Percentiles rank a stretch among this genome's conserved stretches.
Evolutionary conservation across 2,797 vertebrate species (phyloP).

Genomic region (Hoplostethus mediterraneus): DNA sequence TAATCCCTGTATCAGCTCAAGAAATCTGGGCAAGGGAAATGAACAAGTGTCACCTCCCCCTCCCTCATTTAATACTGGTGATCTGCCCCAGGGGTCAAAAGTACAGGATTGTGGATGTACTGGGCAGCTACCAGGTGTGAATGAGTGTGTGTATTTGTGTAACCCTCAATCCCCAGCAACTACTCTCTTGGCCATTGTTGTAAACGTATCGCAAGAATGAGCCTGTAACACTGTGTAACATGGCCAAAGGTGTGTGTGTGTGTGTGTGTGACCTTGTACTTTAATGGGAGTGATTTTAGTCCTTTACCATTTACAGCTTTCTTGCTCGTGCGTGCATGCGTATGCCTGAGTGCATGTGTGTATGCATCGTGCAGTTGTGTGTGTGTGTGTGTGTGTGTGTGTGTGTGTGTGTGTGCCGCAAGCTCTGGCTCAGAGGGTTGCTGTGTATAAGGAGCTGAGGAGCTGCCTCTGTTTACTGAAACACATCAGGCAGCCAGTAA

Average conservation of each 20-base stretch:
- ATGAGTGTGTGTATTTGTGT: background rate
- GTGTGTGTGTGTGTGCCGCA: background rate
- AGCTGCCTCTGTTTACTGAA: constrained; percentile 44
- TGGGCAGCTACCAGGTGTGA: background rate
- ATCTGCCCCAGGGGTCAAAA: no score
- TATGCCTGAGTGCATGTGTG: background rate
- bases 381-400: background rate
- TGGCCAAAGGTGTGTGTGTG: constrained; percentile 5
- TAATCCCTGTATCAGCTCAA: background rate
- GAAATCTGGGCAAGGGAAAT: background rate
- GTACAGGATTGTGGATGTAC: no score
- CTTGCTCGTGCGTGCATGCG: background rate
- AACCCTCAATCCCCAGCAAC: background rate
- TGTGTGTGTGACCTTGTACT: constrained; percentile 37
- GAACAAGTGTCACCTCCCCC: background rate
- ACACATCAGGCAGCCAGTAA: constrained; percentile 45
- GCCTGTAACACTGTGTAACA: constrained; percentile 6
- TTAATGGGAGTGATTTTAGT: constrained; percentile 27
- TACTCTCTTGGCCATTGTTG: constrained; percentile 5
- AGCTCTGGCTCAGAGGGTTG: constrained; percentile 34
- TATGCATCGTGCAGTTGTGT: background rate
- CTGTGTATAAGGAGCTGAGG: constrained; percentile 15
- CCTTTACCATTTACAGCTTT: constrained; percentile 21
- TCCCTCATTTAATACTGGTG: background rate
- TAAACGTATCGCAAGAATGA: constrained; percentile 13